A percentile compares a stretch with the other conserved stretches of the same genome.
These are phyloP conservation scores for Bovichtus diacanthus DNA, from an alignment of 2,797 vertebrate species.

Conservation along the genomic window DNA sequence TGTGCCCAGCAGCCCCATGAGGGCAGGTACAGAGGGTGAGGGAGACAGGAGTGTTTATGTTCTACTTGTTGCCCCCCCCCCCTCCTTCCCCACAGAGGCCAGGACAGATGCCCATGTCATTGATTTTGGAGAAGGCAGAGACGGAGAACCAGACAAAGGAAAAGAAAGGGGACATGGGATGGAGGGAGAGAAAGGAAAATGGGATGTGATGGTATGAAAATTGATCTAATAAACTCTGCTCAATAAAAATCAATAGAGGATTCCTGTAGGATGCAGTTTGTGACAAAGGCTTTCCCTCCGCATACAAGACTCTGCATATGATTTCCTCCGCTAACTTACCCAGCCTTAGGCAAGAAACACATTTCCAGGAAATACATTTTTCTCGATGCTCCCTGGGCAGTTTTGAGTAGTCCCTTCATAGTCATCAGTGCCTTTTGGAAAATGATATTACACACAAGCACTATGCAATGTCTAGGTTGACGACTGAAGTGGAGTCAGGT, in stretches of 20 bases:
- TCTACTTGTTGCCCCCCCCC: constrained; percentile 74
- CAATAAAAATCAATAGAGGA: constrained; percentile 60
- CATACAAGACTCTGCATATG: constrained; percentile 38
- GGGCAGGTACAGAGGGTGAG: constrained; percentile 58
- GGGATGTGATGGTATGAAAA: constrained; percentile 52
- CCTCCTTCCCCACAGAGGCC: constrained; percentile 32
- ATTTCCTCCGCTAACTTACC: constrained; percentile 50
- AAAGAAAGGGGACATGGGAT: not conserved
- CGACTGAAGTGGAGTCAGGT: constrained; percentile 55
- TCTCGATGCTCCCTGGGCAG: constrained; percentile 47
- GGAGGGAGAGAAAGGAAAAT: constrained; percentile 24
- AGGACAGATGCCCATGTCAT: constrained; percentile 66
- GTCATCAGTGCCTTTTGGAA: constrained; percentile 64
- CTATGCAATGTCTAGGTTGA: constrained; percentile 57
- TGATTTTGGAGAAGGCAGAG: constrained; percentile 54
- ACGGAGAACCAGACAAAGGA: constrained; percentile 36
- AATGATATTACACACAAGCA: constrained; percentile 54
- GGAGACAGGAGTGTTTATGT: constrained; percentile 79
- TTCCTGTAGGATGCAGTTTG: constrained; percentile 34
- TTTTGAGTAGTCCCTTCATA: constrained; percentile 63
- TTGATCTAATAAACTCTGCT: constrained; percentile 49
- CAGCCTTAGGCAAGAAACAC: constrained; percentile 59
- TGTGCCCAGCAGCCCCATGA: constrained; percentile 75
- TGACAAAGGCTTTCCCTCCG: constrained; percentile 45
- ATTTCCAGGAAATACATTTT: constrained; percentile 70